Evolutionary conservation across 2,113 vertebrate species (phyloP).

Genomic region (Sinosuthora webbiana): DNA sequence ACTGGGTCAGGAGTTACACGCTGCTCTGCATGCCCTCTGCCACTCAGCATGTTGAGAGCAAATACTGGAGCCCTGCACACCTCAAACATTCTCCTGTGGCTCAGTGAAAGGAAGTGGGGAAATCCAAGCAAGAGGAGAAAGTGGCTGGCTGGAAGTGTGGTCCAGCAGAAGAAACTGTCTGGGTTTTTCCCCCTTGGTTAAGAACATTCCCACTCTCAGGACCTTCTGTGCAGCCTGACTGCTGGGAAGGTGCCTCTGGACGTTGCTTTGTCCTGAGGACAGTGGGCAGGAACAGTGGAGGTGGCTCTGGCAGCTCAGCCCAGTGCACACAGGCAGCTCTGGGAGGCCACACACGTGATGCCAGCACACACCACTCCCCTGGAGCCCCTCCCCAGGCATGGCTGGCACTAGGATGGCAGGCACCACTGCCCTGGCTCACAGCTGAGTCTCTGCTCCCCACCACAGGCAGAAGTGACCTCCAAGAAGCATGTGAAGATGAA

Average conservation of each 20-base stretch:
- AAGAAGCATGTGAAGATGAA: not conserved
- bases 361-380: not conserved
- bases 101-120: not conserved
- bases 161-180: not conserved
- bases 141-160: not conserved
- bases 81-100: not conserved
- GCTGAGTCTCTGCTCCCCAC: not conserved
- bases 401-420: not conserved
- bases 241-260: not conserved
- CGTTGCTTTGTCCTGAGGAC: not conserved
- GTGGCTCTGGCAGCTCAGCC: not conserved
- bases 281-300: rapidly evolving
- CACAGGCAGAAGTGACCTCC: not conserved
- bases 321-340: not conserved
- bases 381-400: not conserved
- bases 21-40: not conserved
- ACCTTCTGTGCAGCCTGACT: rapidly evolving
- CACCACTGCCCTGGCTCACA: not conserved
- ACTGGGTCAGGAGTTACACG: rapidly evolving
- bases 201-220: not conserved
- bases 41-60: rapidly evolving
- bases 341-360: rapidly evolving
- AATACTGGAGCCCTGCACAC: not conserved
- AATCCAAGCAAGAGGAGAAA: not conserved
- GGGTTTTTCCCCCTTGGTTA: not conserved